A percentile compares a stretch with the other conserved stretches of the same genome.
phyloP scores from a whole-genome alignment of 2,113 vertebrate species.

The Philantomba maxwellii region DNA sequence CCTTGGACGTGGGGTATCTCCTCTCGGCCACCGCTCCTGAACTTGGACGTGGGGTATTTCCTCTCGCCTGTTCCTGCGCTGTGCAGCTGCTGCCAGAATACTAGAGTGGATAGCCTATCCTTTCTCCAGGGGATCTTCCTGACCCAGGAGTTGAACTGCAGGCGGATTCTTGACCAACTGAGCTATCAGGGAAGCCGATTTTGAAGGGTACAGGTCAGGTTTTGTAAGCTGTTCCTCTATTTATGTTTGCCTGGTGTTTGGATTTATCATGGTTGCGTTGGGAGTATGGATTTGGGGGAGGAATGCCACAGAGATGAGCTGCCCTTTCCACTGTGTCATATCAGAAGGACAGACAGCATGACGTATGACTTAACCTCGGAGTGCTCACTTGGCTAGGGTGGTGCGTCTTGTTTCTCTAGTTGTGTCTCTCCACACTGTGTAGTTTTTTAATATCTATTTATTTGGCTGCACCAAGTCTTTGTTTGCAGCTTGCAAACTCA shows the following conservation, averaged over 20 bases:
- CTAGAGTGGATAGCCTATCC: neutral
- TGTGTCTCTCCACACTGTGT: neutral
- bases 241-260: neutral
- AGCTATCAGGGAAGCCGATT: neutral
- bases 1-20: too few species aligned
- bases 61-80: accelerated
- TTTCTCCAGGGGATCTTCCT: neutral
- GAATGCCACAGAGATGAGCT: neutral
- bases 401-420: neutral
- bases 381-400: neutral
- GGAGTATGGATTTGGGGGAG: neutral
- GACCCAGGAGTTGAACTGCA: neutral
- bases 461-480: neutral
- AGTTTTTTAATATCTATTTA: neutral
- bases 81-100: neutral
- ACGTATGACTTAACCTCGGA: neutral
- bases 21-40: too few species aligned
- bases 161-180: neutral
- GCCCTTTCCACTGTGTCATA: neutral
- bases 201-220: neutral
- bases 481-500: neutral
- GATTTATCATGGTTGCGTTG: neutral
- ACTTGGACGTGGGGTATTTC: too few species aligned
- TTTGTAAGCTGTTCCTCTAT: neutral
- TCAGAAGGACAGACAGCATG: neutral